A percentile compares a stretch with the other conserved stretches of the same genome.
Conservation (phyloP, 2,888 invertebrate genomes). For the Uropetala carovei region DNA sequence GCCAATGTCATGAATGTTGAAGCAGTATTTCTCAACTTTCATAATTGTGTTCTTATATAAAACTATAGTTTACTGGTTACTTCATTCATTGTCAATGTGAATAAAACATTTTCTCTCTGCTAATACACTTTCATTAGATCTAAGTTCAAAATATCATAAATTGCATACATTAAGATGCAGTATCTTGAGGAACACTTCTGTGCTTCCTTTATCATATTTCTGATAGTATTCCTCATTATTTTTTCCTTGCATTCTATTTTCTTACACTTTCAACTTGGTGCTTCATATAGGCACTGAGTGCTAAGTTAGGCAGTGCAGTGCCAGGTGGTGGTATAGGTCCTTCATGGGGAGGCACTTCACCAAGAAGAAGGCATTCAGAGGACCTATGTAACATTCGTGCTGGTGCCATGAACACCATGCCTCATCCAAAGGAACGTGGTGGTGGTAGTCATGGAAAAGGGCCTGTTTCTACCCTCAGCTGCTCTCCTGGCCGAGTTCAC, state of each 20-base stretch:
- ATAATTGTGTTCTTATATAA: not conserved
- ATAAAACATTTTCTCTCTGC: too few relatives aligned
- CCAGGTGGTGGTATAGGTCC: conserved; percentile 55
- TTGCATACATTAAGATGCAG: not conserved
- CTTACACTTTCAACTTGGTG: conserved; percentile 74
- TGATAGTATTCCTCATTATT: not conserved
- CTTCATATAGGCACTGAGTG: conserved; percentile 89
- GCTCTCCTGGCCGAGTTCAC: conserved; percentile 43
- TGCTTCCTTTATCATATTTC: not conserved
- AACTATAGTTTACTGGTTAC: not conserved
- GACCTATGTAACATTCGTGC: conserved; percentile 70
- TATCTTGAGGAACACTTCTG: not conserved
- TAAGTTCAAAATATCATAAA: not conserved
- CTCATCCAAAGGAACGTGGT: conserved; percentile 51
- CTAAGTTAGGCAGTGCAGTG: conserved; percentile 79
- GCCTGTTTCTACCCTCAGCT: not conserved
- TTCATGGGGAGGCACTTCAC: conserved; percentile 58
- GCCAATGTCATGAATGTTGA: not conserved
- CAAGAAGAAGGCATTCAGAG: conserved; percentile 75
- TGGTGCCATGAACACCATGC: conserved; percentile 49
- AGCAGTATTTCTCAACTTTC: not conserved
- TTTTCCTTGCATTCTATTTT: conserved; percentile 69
- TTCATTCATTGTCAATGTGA: not conserved
- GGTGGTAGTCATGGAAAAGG: conserved; percentile 53
- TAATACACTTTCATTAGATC: too few relatives aligned